Evolutionary conservation across 2,113 vertebrate genomes (phyloP).

Genomic region (Clarias gariepinus): DNA sequence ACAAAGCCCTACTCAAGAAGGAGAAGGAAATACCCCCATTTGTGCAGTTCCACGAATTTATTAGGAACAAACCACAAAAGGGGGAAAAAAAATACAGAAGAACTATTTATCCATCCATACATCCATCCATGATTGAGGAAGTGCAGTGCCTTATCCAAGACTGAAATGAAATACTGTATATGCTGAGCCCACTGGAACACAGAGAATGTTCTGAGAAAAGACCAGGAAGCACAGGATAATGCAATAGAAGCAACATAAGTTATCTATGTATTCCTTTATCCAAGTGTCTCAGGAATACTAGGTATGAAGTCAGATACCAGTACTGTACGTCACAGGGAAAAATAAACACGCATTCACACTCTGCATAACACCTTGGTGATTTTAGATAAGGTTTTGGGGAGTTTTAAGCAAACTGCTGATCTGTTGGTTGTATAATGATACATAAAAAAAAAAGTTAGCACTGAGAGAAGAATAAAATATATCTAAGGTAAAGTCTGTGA

Average conservation of each 20-base stretch:
- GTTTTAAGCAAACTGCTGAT: neutral
- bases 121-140: too few relatives aligned
- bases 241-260: neutral
- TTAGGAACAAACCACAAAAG: neutral
- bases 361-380: neutral
- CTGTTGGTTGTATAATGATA: too few relatives aligned
- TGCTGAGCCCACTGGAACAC: neutral
- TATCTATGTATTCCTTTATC: neutral
- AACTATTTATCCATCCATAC: neutral
- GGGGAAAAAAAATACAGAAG: neutral
- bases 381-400: neutral
- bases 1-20: neutral
- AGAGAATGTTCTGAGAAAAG: neutral
- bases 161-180: neutral
- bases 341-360: neutral
- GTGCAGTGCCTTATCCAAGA: too few relatives aligned
- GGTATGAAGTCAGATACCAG: neutral
- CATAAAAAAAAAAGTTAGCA: neutral
- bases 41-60: neutral
- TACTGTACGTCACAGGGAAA: neutral
- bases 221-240: neutral
- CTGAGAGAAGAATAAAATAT: neutral
- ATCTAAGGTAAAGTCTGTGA: neutral
- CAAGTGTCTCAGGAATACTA: neutral
- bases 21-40: conserved; percentile 14